Percentiles rank a stretch among this genome's conserved stretches.
Evolutionary conservation across 2,797 vertebrate genomes (phyloP).

Genomic region (Phrynocephalus forsythii): DNA sequence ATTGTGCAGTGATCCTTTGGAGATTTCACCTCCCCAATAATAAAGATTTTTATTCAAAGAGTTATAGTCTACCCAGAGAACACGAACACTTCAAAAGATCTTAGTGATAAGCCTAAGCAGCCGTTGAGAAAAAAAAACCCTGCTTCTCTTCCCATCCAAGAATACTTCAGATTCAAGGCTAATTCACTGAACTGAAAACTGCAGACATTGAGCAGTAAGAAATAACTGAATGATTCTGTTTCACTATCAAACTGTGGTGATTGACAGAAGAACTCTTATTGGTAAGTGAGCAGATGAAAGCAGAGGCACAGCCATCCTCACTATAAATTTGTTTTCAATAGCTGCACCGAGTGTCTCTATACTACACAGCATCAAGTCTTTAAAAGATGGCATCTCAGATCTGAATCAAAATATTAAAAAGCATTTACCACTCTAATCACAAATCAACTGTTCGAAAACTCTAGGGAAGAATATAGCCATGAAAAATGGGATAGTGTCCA

Average conservation of each 20-base stretch:
- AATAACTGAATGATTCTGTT: constrained; percentile 1
- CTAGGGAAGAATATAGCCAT: neutral
- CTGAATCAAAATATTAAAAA: neutral
- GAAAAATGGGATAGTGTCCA: neutral
- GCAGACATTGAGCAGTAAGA: constrained; percentile 10
- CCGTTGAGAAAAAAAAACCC: constrained; percentile 8
- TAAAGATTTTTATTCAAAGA: constrained; percentile 39
- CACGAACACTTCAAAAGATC: constrained; percentile 28
- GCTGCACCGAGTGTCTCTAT: neutral
- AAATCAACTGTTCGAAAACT: neutral
- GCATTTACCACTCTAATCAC: neutral
- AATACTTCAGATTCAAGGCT: constrained; percentile 31
- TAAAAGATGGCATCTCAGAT: neutral
- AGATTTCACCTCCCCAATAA: constrained; percentile 9
- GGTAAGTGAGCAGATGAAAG: neutral
- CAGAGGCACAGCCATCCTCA: neutral
- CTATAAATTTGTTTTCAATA: neutral
- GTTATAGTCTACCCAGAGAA: constrained; percentile 24
- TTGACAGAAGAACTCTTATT: neutral
- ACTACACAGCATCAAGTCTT: neutral
- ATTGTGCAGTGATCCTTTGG: constrained; percentile 20
- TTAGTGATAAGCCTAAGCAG: constrained; percentile 9
- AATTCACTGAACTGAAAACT: constrained; percentile 35
- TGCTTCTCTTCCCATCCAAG: neutral
- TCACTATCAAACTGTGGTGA: neutral